phyloP scores from a whole-genome alignment of 2,888 invertebrate species.

The Heliconius sara region DNA sequence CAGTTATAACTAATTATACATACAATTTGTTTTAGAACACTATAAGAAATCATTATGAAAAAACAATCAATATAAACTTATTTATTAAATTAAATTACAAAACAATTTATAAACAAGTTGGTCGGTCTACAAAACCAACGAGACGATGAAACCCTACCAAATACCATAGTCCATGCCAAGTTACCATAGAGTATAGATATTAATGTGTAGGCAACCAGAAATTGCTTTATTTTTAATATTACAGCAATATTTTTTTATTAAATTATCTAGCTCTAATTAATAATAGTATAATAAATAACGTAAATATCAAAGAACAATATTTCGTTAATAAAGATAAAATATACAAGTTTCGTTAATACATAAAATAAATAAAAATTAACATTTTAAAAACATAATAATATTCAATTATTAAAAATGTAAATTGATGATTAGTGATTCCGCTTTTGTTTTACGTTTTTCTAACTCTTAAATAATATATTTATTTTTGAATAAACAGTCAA shows the following conservation, averaged over 20 bases:
- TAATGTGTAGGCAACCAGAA: not conserved
- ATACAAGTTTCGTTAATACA: not conserved
- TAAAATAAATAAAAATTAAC: not conserved
- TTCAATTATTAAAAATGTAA: not conserved
- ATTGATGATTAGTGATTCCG: not conserved
- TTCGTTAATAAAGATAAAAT: not conserved
- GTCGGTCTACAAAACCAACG: constrained; percentile 75
- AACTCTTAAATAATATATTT: not conserved
- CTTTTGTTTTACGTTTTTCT: not conserved
- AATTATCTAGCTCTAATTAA: not conserved
- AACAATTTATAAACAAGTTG: constrained; percentile 72
- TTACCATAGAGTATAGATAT: constrained; percentile 10
- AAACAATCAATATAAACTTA: constrained; percentile 61
- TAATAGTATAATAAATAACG: not conserved
- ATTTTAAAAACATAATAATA: not conserved
- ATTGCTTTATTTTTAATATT: not conserved
- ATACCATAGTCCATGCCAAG: constrained; percentile 37
- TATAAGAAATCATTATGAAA: constrained; percentile 69
- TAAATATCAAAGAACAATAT: not conserved
- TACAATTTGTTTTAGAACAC: constrained; percentile 57
- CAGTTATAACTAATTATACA: constrained; percentile 57
- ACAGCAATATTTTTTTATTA: no score
- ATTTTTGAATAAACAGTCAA: not conserved
- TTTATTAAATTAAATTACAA: constrained; percentile 71
- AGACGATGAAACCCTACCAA: constrained; percentile 66